These are phyloP conservation scores for Aleiodes leptofemur DNA, from an alignment of 2,888 invertebrate species.

Conservation along the genomic window DNA sequence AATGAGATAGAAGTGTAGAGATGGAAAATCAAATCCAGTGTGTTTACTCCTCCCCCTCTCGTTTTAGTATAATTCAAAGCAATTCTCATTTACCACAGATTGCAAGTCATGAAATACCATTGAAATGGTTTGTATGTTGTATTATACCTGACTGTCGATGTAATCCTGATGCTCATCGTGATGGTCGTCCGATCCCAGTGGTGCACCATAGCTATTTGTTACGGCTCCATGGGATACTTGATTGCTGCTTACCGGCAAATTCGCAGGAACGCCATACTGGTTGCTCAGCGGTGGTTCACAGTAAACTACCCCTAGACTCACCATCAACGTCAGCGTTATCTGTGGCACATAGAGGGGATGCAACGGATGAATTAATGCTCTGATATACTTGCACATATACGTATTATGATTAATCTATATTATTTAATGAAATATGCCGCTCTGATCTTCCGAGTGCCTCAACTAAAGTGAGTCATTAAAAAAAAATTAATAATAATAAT, in stretches of 20 bases:
- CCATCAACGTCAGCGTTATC: conserved; percentile 60
- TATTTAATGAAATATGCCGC: conserved; percentile 22
- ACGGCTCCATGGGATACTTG: conserved; percentile 54
- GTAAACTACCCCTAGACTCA: conserved; percentile 61
- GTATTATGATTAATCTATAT: conserved; percentile 7
- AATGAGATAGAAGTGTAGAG: neutral
- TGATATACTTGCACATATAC: conserved; percentile 26
- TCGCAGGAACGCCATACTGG: conserved; percentile 71
- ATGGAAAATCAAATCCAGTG: conserved; percentile 8
- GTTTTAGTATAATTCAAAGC: conserved; percentile 8
- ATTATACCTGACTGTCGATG: conserved; percentile 70
- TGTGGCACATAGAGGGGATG: conserved; percentile 47
- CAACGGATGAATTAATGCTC: conserved; percentile 36
- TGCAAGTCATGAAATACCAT: conserved; percentile 24
- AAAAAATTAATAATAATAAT: neutral
- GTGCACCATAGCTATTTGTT: conserved; percentile 67
- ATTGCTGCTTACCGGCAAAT: conserved; percentile 62
- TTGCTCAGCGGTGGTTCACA: conserved; percentile 67
- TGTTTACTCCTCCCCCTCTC: neutral
- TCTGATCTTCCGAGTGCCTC: neutral
- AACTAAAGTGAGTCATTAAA: neutral
- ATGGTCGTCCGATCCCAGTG: conserved; percentile 58
- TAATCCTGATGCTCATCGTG: conserved; percentile 71
- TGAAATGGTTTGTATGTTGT: conserved; percentile 14
- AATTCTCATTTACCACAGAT: conserved; percentile 24